These are phyloP conservation scores for Helicoverpa armigera DNA, from an alignment of 1,140 invertebrate genomes.

Conservation along the genomic window DNA sequence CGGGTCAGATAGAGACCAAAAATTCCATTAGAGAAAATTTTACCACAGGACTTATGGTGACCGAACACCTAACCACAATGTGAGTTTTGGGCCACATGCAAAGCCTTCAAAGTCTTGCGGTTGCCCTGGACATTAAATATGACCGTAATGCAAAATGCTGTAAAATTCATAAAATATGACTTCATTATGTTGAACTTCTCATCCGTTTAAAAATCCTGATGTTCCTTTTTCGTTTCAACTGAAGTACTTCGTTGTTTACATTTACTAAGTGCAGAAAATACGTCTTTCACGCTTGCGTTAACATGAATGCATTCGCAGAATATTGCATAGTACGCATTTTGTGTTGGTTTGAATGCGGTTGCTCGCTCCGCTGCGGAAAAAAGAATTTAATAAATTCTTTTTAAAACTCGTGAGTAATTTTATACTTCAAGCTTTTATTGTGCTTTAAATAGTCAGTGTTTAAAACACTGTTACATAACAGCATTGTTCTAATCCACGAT, in stretches of 20 bases:
- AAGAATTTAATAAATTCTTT: neutral
- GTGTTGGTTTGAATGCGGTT: neutral
- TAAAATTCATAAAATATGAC: neutral
- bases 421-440: neutral
- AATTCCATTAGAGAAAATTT: too few relatives aligned
- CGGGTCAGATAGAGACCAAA: too few relatives aligned
- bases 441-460: too few relatives aligned
- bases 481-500: neutral
- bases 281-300: neutral
- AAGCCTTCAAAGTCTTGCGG: slow-evolving; percentile 15
- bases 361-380: neutral
- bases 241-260: neutral
- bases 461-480: neutral
- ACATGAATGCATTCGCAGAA: neutral
- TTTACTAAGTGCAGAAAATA: neutral
- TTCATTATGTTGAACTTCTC: neutral
- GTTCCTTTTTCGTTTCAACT: neutral
- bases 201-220: neutral
- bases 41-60: neutral
- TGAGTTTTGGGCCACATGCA: neutral
- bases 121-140: neutral
- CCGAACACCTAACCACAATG: neutral
- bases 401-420: neutral
- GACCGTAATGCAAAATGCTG: slow-evolving; percentile 3
- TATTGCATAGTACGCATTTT: neutral